Conservation (phyloP, 2,888 invertebrate species). For the Bellardia pandia region DNA sequence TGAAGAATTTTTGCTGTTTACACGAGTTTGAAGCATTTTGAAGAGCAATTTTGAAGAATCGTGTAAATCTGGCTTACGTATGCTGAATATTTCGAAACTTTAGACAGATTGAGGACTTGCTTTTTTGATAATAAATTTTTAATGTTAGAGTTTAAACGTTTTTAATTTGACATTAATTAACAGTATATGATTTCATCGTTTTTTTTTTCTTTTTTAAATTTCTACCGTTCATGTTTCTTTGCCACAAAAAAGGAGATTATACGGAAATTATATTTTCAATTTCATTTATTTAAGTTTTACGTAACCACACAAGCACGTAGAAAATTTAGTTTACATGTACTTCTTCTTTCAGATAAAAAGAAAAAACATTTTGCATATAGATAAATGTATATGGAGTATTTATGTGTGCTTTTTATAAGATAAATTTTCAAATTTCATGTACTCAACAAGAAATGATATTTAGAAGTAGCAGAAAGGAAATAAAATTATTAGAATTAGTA, state of each 20-base stretch:
- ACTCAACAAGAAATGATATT: slow-evolving; percentile 55
- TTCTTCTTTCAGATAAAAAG: slow-evolving; percentile 5
- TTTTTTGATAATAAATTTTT: too few species aligned
- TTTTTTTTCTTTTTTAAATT: background rate
- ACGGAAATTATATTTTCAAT: slow-evolving; percentile 76
- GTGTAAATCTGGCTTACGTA: too few species aligned
- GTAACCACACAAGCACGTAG: slow-evolving; percentile 74
- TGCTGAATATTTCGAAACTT: too few species aligned
- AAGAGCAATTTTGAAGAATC: too few species aligned
- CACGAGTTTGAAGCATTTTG: too few species aligned
- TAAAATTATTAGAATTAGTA: slow-evolving; percentile 46
- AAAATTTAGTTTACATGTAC: slow-evolving; percentile 49
- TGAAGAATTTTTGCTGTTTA: too few species aligned
- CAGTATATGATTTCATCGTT: background rate
- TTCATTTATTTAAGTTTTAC: slow-evolving; percentile 74
- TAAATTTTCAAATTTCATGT: slow-evolving; percentile 58
- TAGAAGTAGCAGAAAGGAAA: slow-evolving; percentile 2
- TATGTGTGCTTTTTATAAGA: slow-evolving; percentile 48
- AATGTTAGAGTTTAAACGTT: background rate
- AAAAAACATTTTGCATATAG: background rate
- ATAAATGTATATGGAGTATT: background rate
- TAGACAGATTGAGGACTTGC: too few species aligned
- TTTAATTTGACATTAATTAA: background rate
- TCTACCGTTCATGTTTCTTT: slow-evolving; percentile 33
- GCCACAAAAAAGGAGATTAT: slow-evolving; percentile 74